Evolutionary conservation across 2,113 vertebrate genomes (phyloP).

Genomic region (Saguinus imperator): DNA sequence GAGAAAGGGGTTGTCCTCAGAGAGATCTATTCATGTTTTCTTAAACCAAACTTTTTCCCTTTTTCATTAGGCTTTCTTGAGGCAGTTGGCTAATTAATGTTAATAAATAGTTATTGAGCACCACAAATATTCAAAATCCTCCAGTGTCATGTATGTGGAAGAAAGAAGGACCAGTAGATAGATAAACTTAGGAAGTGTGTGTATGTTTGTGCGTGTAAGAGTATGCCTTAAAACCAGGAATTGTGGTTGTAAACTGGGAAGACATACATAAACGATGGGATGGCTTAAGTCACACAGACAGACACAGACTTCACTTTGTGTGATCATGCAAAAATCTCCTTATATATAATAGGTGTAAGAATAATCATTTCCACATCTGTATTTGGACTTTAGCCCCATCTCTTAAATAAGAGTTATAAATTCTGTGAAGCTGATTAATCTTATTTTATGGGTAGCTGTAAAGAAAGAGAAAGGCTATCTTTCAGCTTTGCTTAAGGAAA

Average conservation of each 20-base stretch:
- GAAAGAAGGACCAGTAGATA: neutral
- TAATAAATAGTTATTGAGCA: constrained; percentile 51
- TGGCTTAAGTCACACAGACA: neutral
- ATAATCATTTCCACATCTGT: constrained; percentile 56
- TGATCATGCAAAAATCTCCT: neutral
- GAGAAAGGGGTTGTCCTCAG: neutral
- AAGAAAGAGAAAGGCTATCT: constrained; percentile 49
- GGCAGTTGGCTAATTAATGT: constrained; percentile 38
- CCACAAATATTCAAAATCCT: constrained; percentile 1
- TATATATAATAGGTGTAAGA: neutral
- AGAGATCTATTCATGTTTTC: constrained; percentile 21
- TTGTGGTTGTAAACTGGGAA: neutral
- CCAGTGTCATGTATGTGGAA: neutral
- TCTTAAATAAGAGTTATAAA: constrained; percentile 60
- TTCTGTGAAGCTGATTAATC: constrained; percentile 43
- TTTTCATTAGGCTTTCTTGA: constrained; percentile 51
- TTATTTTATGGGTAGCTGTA: constrained; percentile 50
- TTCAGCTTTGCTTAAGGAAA: constrained; percentile 18
- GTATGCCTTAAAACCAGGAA: neutral
- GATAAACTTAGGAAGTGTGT: neutral
- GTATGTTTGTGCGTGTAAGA: neutral
- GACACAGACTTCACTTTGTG: neutral
- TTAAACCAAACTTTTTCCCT: constrained; percentile 38
- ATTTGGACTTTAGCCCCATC: constrained; percentile 53
- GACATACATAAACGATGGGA: neutral